Base-by-base conservation (phyloP, 2,888 invertebrate species). In the Acanthopleura granulata region DNA sequence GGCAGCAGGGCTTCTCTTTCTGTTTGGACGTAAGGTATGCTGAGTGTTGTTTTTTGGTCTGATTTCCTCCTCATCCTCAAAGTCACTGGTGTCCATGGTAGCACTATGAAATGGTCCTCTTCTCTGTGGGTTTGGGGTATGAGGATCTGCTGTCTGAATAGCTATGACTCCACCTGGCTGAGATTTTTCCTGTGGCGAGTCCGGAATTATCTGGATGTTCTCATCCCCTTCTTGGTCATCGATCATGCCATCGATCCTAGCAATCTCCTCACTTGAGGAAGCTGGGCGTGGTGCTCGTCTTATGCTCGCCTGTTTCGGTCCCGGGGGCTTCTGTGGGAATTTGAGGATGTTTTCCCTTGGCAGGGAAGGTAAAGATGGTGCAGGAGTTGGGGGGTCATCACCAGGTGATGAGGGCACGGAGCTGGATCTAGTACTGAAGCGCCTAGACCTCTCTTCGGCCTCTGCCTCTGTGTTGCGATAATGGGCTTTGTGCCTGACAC, bases 401-500 rank as follows among this genome's bases (percentile, higher is more conserved):
- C n/a, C n/a, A n/a, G n/a, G n/a, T n/a, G n/a, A n/a, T 18, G 66
- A 25, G 12, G 12, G 29, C 11, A 15, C 12, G 22, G 70, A 70
- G 22, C 70, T 70, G 22, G 25, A 15, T n/a, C n/a, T n/a, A 14
- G 12, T 40, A 30, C 70, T 70, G 30, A 70, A 70, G 76, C 84
- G 79, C 72, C 81, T 79, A 0, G 79, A 76, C 69, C 86, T 77
- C 14, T 85, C 83, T 18, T 84, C 84, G 15, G 86, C 87, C 72
- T 85, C 87, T 40, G 75, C 79, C 66, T 86, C 86, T 73, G 79
- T 85, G 16, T 79, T 79, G 62, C 79, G 75, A 73, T 81, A 84
- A 9, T 84, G 81, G 16, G 81, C 79, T 72, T 81, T 29, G 29
- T 30, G 49, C 22, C 30, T 29, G 22, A 22, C 29, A 70, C 70